Evolutionary conservation across 2,113 vertebrate species (phyloP).

Genomic region (Hepsetus odoe): DNA sequence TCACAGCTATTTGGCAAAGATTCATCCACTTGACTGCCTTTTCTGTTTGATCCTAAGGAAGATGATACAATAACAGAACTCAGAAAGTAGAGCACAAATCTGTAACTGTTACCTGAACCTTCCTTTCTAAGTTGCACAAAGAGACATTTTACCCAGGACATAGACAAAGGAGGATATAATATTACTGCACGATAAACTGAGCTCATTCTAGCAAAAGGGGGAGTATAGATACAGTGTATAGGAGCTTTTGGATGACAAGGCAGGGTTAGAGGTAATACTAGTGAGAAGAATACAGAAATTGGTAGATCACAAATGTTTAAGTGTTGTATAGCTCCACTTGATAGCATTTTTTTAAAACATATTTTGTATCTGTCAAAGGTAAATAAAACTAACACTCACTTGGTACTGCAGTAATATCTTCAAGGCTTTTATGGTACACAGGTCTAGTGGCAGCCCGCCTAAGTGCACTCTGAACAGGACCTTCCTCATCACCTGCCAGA

Average conservation of each 20-base stretch:
- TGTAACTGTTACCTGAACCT: slow-evolving; percentile 8
- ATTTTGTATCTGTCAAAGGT: background rate
- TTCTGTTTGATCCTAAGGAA: slow-evolving; percentile 33
- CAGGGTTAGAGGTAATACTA: background rate
- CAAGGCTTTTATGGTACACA: slow-evolving; percentile 88
- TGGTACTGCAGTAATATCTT: slow-evolving; percentile 86
- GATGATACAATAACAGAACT: slow-evolving; percentile 16
- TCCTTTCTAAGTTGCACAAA: slow-evolving; percentile 32
- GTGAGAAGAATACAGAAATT: background rate
- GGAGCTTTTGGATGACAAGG: background rate
- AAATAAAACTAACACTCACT: slow-evolving; percentile 78
- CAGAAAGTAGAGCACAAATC: background rate
- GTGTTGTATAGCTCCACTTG: background rate
- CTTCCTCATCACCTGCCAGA: slow-evolving; percentile 71
- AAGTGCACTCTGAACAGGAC: slow-evolving; percentile 83
- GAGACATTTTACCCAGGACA: background rate
- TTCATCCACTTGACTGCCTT: slow-evolving; percentile 23
- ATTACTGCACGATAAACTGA: background rate
- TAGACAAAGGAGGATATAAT: slow-evolving; percentile 15
- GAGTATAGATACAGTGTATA: too few relatives aligned
- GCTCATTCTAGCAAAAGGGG: background rate
- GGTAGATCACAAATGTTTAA: background rate
- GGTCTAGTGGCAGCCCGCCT: slow-evolving; percentile 82
- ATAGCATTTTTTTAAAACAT: background rate
- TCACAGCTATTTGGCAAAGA: slow-evolving; percentile 17